Percentiles rank a stretch among this genome's conserved stretches.
phyloP scores from a whole-genome alignment of 1,140 invertebrate genomes.

The Leptestheria dahalacensis region DNA sequence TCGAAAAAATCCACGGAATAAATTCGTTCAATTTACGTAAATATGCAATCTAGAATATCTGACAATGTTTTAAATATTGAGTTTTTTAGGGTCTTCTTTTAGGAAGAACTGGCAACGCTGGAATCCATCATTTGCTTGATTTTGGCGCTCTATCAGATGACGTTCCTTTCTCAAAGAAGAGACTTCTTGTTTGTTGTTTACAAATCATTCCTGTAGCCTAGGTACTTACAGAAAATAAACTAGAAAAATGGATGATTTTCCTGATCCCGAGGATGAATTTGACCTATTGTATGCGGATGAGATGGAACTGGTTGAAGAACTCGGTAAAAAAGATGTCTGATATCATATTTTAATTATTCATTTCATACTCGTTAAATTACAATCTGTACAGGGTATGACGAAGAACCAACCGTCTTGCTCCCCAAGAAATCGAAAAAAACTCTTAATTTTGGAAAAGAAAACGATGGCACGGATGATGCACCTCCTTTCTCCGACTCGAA shows the following conservation, averaged over 20 bases:
- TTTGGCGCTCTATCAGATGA: not conserved
- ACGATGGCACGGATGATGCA: not conserved
- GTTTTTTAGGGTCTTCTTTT: too few relatives aligned
- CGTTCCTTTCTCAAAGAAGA: too few relatives aligned
- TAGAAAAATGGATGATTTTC: conserved; percentile 38
- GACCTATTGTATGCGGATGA: conserved; percentile 56
- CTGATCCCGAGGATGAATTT: conserved; percentile 57
- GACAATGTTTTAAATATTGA: too few relatives aligned
- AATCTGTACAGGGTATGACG: conserved; percentile 19
- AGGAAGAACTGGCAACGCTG: not conserved
- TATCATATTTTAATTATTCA: not conserved
- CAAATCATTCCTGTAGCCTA: too few relatives aligned
- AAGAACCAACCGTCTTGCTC: conserved; percentile 20
- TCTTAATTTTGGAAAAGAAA: conserved; percentile 19
- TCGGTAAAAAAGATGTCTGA: conserved; percentile 29
- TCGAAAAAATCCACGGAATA: too few relatives aligned
- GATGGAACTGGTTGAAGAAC: conserved; percentile 45
- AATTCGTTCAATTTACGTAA: too few relatives aligned
- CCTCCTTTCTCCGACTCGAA: not conserved
- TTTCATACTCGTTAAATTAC: not conserved
- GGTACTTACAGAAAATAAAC: too few relatives aligned
- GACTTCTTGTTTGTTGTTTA: not conserved
- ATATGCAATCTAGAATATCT: too few relatives aligned
- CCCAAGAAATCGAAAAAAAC: conserved; percentile 20
- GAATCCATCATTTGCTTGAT: not conserved